phyloP scores from a whole-genome alignment of 2,888 invertebrate species.

The Philaethria dido region DNA sequence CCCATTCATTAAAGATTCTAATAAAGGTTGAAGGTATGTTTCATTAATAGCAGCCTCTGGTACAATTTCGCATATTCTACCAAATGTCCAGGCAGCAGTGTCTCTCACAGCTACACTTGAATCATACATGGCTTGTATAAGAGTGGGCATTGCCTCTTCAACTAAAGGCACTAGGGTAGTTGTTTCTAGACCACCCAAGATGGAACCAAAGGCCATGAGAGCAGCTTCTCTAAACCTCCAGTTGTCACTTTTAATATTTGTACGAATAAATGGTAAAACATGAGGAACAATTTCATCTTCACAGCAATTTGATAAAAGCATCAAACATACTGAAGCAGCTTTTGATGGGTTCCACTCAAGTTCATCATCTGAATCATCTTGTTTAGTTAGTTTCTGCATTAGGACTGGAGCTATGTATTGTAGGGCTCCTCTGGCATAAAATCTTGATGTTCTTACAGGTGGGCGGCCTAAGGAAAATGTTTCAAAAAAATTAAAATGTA shows the following conservation, averaged over 20 bases:
- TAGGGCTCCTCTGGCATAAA: conserved; percentile 99
- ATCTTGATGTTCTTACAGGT: conserved; percentile 95
- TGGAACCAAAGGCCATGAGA: conserved; percentile 98
- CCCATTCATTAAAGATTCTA: conserved; percentile 93
- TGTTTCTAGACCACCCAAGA: conserved; percentile 95
- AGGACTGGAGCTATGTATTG: conserved; percentile 97
- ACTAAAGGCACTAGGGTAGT: conserved; percentile 95
- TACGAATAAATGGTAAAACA: conserved; percentile 97
- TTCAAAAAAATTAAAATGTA: neutral
- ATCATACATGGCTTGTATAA: conserved; percentile 98
- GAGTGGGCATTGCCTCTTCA: conserved; percentile 97
- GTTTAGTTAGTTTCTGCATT: conserved; percentile 96
- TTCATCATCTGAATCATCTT: conserved; percentile 98
- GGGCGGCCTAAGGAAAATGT: conserved; percentile 86
- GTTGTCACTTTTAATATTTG: conserved; percentile 95
- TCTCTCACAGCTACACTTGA: conserved; percentile 96
- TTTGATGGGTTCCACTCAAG: conserved; percentile 99
- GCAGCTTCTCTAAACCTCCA: conserved; percentile 98
- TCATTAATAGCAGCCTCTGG: conserved; percentile 97
- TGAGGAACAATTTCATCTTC: conserved; percentile 98
- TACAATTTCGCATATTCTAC: conserved; percentile 98
- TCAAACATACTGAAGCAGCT: conserved; percentile 99
- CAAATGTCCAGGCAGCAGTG: conserved; percentile 99
- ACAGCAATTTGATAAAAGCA: conserved; percentile 98
- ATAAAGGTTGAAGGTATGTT: conserved; percentile 90